These are phyloP conservation scores for Gryllus longicercus DNA, from an alignment of 2,888 invertebrate genomes.

Conservation along the genomic window DNA sequence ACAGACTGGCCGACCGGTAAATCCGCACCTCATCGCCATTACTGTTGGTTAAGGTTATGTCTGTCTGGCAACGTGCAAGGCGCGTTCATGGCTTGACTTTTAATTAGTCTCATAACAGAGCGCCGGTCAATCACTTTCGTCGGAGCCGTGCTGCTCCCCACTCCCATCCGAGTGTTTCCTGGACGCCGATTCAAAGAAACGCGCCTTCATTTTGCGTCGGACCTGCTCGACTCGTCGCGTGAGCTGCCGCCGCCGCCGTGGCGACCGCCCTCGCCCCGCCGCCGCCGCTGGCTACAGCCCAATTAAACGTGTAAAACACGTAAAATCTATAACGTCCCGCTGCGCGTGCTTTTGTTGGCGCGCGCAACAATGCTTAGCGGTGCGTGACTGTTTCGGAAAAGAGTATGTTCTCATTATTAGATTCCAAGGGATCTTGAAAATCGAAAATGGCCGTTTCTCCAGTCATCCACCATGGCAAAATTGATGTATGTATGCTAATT, in stretches of 20 bases:
- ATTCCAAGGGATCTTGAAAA: too few relatives aligned
- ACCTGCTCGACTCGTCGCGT: not conserved
- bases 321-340: not conserved
- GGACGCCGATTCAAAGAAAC: not conserved
- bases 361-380: not conserved
- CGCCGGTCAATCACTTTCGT: constrained; percentile 28
- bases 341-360: not conserved
- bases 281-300: not conserved
- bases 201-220: constrained; percentile 2
- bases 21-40: not conserved
- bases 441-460: too few relatives aligned
- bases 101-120: constrained; percentile 24
- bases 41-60: constrained; percentile 17
- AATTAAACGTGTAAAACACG: constrained; percentile 11
- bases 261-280: not conserved
- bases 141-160: not conserved
- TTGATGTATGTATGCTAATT: too few relatives aligned
- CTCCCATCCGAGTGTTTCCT: not conserved
- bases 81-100: constrained; percentile 29
- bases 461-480: too few relatives aligned
- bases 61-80: constrained; percentile 1
- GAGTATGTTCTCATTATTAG: too few relatives aligned
- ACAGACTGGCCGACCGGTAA: not conserved
- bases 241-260: too few relatives aligned
- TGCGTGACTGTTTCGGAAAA: not conserved